Conservation (phyloP, 2,113 vertebrate species). For the Crotalus helleri region DNA sequence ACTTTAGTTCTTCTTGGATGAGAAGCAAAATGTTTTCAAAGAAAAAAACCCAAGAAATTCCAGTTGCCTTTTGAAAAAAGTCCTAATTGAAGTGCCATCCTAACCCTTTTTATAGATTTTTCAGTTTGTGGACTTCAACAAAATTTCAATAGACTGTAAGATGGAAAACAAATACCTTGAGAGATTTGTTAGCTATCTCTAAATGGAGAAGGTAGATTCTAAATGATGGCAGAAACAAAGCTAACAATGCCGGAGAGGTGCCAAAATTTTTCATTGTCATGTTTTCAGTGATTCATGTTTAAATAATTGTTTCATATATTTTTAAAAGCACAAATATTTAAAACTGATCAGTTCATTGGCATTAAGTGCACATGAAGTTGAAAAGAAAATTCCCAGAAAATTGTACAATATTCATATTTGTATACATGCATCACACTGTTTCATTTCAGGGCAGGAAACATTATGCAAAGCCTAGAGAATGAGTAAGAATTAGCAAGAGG, state of each 20-base stretch:
- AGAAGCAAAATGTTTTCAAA: neutral
- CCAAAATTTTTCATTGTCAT: neutral
- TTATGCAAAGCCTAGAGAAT: neutral
- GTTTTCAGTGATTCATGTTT: neutral
- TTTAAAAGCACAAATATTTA: neutral
- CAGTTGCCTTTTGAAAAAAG: too few species aligned
- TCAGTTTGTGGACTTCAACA: neutral
- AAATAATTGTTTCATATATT: neutral
- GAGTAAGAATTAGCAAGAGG: neutral
- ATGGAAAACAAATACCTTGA: neutral
- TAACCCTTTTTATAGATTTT: neutral
- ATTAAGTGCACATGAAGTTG: neutral
- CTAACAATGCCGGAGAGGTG: neutral
- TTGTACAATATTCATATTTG: neutral
- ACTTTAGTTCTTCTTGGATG: neutral
- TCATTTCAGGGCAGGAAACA: neutral
- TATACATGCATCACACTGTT: neutral
- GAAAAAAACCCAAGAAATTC: too few species aligned
- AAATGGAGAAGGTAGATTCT: neutral
- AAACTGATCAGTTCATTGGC: neutral
- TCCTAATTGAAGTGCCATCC: neutral
- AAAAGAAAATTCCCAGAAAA: neutral
- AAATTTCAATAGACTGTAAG: neutral
- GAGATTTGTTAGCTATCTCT: neutral
- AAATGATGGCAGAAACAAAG: conserved; percentile 3